Conservation (phyloP, 2,888 invertebrate species). For the Agrochola macilenta region DNA sequence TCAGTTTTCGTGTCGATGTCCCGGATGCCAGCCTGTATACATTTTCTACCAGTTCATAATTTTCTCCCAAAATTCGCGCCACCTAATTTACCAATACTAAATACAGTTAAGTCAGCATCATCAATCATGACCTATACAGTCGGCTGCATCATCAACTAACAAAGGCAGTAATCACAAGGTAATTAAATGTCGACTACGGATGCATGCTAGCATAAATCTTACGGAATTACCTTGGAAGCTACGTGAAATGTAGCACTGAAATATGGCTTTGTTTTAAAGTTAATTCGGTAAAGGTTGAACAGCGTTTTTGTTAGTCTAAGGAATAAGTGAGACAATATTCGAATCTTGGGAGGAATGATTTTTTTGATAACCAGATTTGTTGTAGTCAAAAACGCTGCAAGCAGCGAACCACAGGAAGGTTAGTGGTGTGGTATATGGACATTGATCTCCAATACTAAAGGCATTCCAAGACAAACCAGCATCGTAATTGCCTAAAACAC, state of each 20-base stretch:
- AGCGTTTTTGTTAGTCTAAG: slow-evolving; percentile 13
- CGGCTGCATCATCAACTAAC: slow-evolving; percentile 74
- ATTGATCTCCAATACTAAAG: too few species aligned
- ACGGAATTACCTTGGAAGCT: slow-evolving; percentile 51
- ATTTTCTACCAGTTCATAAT: not conserved
- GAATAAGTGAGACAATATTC: not conserved
- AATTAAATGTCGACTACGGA: slow-evolving; percentile 78
- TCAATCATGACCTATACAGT: slow-evolving; percentile 73
- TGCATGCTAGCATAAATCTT: slow-evolving; percentile 69
- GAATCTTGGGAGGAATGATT: too few species aligned
- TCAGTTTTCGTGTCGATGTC: too few species aligned
- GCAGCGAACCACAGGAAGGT: too few species aligned
- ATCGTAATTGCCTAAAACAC: too few species aligned
- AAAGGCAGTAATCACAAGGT: slow-evolving; percentile 76
- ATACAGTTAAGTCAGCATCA: slow-evolving; percentile 59
- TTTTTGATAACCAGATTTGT: too few species aligned
- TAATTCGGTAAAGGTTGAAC: slow-evolving; percentile 32
- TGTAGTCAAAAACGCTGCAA: too few species aligned
- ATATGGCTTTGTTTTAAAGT: slow-evolving; percentile 50
- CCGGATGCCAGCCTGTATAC: too few species aligned
- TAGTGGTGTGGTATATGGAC: too few species aligned
- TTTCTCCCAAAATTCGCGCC: slow-evolving; percentile 1
- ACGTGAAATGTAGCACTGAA: slow-evolving; percentile 47
- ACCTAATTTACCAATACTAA: slow-evolving; percentile 36
- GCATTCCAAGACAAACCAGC: too few species aligned